These are phyloP conservation scores for Microcaecilia unicolor DNA, from an alignment of 2,797 vertebrate species.

Conservation along the genomic window DNA sequence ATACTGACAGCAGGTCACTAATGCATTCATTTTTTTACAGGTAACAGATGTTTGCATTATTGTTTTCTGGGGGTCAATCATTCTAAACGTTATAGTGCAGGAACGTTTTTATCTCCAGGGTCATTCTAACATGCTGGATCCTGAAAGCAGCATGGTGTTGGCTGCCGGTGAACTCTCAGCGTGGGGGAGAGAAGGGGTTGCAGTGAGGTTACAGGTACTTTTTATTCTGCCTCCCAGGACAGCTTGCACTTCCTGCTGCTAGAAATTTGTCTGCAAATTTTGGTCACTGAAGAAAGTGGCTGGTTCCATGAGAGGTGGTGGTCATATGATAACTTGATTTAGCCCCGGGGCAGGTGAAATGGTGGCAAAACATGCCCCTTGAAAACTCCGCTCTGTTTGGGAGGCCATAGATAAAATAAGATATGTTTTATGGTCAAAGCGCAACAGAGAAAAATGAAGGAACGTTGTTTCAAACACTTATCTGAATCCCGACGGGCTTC, in stretches of 20 bases:
- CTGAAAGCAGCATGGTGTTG: constrained; percentile 48
- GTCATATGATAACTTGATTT: constrained; percentile 45
- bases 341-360: constrained; percentile 37
- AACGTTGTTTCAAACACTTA: too few relatives aligned
- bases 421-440: too few relatives aligned
- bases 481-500: too few relatives aligned
- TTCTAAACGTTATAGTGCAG: constrained; percentile 8
- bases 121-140: constrained; percentile 3
- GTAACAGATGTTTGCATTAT: constrained; percentile 37
- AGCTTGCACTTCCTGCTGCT: constrained; percentile 47
- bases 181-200: constrained; percentile 38
- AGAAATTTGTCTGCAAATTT: constrained; percentile 61
- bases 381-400: too few relatives aligned
- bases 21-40: constrained; percentile 61
- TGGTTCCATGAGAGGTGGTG: constrained; percentile 14
- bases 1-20: too few relatives aligned
- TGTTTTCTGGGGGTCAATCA: constrained; percentile 23
- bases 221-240: constrained; percentile 56
- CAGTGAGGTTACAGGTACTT: constrained; percentile 57
- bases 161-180: constrained; percentile 52
- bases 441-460: too few relatives aligned
- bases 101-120: too few relatives aligned
- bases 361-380: too few relatives aligned
- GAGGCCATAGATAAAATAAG: too few relatives aligned
- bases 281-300: constrained; percentile 39